These are phyloP conservation scores for Rutpela maculata DNA, from an alignment of 2,888 invertebrate genomes.

Conservation along the genomic window DNA sequence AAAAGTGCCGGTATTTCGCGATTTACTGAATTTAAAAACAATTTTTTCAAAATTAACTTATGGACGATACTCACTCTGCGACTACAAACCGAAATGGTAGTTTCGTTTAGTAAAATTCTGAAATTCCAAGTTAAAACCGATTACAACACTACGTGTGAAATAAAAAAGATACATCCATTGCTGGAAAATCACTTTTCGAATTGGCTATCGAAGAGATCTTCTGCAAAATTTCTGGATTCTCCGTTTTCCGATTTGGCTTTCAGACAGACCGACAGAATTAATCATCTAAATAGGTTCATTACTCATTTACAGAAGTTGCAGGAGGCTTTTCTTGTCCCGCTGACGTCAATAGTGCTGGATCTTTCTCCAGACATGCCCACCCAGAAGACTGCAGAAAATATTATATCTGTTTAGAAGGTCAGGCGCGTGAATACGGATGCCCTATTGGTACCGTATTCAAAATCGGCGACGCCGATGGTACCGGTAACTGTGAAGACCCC, in stretches of 20 bases:
- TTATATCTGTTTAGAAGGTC: constrained; percentile 95
- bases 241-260: constrained; percentile 51
- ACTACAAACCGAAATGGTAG: too few species aligned
- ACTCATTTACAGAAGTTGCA: constrained; percentile 85
- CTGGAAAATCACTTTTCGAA: constrained; percentile 7
- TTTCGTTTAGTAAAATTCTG: too few species aligned
- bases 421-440: constrained; percentile 95
- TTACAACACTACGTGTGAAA: too few species aligned
- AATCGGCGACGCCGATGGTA: constrained; percentile 92
- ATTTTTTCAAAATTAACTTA: background rate
- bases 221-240: constrained; percentile 2
- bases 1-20: background rate
- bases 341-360: constrained; percentile 87
- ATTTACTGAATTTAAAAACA: background rate
- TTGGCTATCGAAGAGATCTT: constrained; percentile 34
- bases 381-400: constrained; percentile 96
- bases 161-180: too few species aligned
- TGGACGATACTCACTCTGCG: background rate
- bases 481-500: constrained; percentile 95
- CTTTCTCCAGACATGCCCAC: constrained; percentile 96
- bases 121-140: too few species aligned
- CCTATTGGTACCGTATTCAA: constrained; percentile 97
- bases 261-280: constrained; percentile 56
- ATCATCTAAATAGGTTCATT: constrained; percentile 43
- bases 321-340: constrained; percentile 92